A percentile compares a stretch with the other conserved stretches of the same genome.
These are phyloP conservation scores for Heliconius ismenius DNA, from an alignment of 2,888 invertebrate genomes.

Conservation along the genomic window DNA sequence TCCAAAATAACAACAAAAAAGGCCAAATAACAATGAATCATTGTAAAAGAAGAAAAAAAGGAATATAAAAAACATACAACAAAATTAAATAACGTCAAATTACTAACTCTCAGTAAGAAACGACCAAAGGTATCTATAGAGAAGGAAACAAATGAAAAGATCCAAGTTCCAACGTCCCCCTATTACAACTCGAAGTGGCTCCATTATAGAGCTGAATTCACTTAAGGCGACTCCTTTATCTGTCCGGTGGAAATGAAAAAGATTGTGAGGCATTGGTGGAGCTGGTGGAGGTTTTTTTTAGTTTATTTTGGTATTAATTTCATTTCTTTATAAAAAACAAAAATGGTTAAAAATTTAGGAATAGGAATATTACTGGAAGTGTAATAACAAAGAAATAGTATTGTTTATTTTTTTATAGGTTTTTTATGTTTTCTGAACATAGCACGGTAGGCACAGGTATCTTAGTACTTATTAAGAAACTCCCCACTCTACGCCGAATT, in stretches of 20 bases:
- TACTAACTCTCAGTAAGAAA: conserved; percentile 11
- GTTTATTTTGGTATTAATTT: conserved; percentile 10
- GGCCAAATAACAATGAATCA: neutral
- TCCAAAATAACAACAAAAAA: too few relatives aligned
- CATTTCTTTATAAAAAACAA: too few relatives aligned
- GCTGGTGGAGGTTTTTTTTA: neutral
- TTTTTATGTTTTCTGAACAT: too few relatives aligned
- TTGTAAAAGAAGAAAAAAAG: neutral
- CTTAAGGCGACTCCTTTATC: conserved; percentile 33
- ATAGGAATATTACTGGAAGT: too few relatives aligned
- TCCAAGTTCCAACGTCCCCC: conserved; percentile 16
- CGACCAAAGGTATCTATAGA: neutral
- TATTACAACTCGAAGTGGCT: conserved; percentile 28
- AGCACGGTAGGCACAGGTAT: too few relatives aligned
- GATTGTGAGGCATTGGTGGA: conserved; percentile 14
- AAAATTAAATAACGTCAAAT: conserved; percentile 1
- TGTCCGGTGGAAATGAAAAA: conserved; percentile 17
- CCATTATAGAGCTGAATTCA: conserved; percentile 35
- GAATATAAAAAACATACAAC: neutral
- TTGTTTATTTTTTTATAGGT: too few relatives aligned
- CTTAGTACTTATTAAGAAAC: too few relatives aligned
- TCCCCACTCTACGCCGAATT: too few relatives aligned
- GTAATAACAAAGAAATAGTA: too few relatives aligned
- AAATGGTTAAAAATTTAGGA: too few relatives aligned
- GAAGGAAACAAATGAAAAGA: conserved; percentile 20